These are phyloP conservation scores for Diadophis punctatus DNA, from an alignment of 2,113 vertebrate species.

Conservation along the genomic window DNA sequence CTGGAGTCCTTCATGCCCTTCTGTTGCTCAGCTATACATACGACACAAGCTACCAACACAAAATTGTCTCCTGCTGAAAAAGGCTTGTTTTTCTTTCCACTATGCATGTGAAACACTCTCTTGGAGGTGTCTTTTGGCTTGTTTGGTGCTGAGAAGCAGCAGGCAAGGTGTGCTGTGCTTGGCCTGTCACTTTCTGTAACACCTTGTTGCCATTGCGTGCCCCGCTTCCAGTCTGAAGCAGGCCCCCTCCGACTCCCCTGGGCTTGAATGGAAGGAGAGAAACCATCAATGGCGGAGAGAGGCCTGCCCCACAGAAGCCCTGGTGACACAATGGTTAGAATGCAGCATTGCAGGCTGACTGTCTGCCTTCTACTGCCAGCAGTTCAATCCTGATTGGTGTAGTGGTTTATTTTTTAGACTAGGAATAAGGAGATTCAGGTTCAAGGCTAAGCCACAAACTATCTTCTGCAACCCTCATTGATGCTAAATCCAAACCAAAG, in stretches of 20 bases:
- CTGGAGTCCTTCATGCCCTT: not conserved
- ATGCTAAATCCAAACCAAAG: not conserved
- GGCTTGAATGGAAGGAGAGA: not conserved
- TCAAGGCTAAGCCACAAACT: not conserved
- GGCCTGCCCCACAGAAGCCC: not conserved
- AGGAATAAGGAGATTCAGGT: not conserved
- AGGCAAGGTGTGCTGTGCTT: not conserved
- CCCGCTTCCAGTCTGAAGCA: not conserved
- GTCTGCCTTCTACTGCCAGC: not conserved
- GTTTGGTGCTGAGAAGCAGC: not conserved
- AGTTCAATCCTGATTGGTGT: too few species aligned
- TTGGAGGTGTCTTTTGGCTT: not conserved
- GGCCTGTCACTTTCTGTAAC: not conserved
- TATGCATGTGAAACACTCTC: not conserved
- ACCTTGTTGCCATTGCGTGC: not conserved
- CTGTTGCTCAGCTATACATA: too few species aligned
- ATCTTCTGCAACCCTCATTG: not conserved
- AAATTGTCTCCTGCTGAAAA: not conserved
- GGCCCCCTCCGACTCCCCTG: not conserved
- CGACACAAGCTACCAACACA: not conserved
- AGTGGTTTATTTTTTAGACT: not conserved
- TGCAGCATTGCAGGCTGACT: not conserved
- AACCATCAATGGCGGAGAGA: not conserved
- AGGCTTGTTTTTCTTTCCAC: not conserved
- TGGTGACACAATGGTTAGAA: not conserved